These are phyloP conservation scores for Anhinga anhinga DNA, from an alignment of 2,113 vertebrate species.

Conservation along the genomic window DNA sequence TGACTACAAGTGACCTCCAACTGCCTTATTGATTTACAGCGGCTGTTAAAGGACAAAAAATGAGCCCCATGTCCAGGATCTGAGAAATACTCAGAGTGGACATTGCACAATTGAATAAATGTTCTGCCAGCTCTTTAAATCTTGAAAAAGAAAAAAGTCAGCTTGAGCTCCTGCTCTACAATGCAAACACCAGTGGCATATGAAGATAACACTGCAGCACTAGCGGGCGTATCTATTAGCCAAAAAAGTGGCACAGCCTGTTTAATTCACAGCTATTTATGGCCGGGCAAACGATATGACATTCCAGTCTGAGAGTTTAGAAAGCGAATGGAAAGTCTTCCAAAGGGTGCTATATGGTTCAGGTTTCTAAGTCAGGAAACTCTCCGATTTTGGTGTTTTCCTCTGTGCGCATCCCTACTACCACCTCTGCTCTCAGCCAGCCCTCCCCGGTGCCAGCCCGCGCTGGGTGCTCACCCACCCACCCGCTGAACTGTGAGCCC, in stretches of 20 bases:
- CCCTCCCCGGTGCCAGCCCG: not conserved
- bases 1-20: constrained; percentile 51
- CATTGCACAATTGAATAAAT: constrained; percentile 19
- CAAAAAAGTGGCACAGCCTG: not conserved
- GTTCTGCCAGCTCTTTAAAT: constrained; percentile 9
- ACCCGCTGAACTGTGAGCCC: fast-evolving
- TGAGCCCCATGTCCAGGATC: not conserved
- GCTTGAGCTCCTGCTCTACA: constrained; percentile 11
- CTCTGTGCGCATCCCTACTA: not conserved
- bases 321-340: not conserved
- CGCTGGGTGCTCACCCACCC: not conserved
- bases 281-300: not conserved
- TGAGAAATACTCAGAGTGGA: constrained; percentile 2
- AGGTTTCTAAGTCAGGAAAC: not conserved
- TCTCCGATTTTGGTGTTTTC: not conserved
- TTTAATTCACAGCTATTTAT: constrained; percentile 34
- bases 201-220: not conserved
- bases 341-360: not conserved
- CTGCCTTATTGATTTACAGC: constrained; percentile 33
- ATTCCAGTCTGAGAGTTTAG: not conserved
- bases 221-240: not conserved
- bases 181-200: constrained; percentile 3
- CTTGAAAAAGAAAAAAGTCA: not conserved
- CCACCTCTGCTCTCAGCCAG: not conserved
- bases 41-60: constrained; percentile 17